Base-by-base conservation (phyloP, 2,888 invertebrate genomes). In the Mycalesis mineus region DNA sequence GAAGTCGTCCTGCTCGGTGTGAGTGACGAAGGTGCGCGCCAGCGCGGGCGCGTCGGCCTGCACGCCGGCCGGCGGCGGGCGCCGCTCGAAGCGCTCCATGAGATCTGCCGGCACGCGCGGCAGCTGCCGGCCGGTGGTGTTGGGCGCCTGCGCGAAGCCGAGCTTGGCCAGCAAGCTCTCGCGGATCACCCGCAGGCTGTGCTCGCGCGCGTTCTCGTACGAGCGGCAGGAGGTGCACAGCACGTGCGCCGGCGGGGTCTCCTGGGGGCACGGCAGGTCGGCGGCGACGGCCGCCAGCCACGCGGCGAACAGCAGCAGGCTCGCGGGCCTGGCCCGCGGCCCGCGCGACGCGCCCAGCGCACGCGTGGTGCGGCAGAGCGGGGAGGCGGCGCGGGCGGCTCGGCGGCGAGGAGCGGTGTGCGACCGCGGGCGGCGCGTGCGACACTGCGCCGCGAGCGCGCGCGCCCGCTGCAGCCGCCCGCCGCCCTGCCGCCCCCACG, bases 1-100 rank as follows among this genome's bases (percentile, higher is more conserved):
- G 84, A 91, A 93, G 78, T 93, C 93, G 73, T 94, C 93, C 64
- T 78, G 92, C 90, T 79, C 93, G 84, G 77, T 91, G 85, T 78
- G 92, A 80, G 80, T 89, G 84, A 81, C 91, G 77, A 80, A 84
- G 79, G 78, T 84, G 77, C 78, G 90, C 77, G 78, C 84, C 68
- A 83, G 86, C 82, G 79, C 90, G 59, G 85, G 85, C 67, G 83
- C 92, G 73, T 93, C 93, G 60, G 91, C 91, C 72, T 93, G 92
- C 69, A 91, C 90, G 66, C 91, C 91, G 65, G 88, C 84, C 66
- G 91, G 82, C 74, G 91, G 91, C 80, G 88, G 90, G 72, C 82
- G 85, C 76, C 83, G 85, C 82, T 82, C 81, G 76, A 77, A 86
- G 58, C 80, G 81, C 74, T 91, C 84, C 79, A 92, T 84, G 67